These are phyloP conservation scores for Eilema griseolum DNA, from an alignment of 2,888 invertebrate species.

Conservation along the genomic window DNA sequence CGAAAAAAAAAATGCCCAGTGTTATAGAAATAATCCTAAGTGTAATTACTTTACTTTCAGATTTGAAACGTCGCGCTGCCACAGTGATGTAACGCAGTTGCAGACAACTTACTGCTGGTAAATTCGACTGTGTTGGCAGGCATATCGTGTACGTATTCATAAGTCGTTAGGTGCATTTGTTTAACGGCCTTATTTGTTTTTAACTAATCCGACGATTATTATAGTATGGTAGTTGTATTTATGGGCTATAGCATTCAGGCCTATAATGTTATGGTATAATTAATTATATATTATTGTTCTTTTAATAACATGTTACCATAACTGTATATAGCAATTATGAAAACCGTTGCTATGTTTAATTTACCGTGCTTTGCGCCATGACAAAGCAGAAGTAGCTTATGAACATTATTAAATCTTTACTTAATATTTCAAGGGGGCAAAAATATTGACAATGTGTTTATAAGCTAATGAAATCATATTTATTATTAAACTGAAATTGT, in stretches of 20 bases:
- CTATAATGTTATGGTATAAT: constrained; percentile 40
- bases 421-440: constrained; percentile 25
- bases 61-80: constrained; percentile 71
- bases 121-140: constrained; percentile 79
- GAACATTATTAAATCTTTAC: constrained; percentile 21
- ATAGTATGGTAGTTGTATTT: constrained; percentile 41
- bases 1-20: not conserved
- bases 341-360: constrained; percentile 42
- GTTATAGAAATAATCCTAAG: not conserved
- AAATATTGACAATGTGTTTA: constrained; percentile 34
- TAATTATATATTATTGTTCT: constrained; percentile 41
- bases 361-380: constrained; percentile 45
- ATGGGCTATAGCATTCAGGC: constrained; percentile 29
- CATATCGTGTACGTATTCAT: constrained; percentile 74
- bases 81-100: constrained; percentile 74
- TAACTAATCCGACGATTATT: constrained; percentile 36
- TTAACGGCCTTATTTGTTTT: constrained; percentile 60
- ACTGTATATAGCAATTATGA: constrained; percentile 41
- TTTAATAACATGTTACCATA: constrained; percentile 51
- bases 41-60: constrained; percentile 64
- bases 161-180: constrained; percentile 81
- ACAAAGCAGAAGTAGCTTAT: constrained; percentile 33
- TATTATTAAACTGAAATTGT: constrained; percentile 22
- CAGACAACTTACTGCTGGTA: constrained; percentile 81
- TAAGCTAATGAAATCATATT: constrained; percentile 27